Conservation (phyloP, 2,888 invertebrate genomes). For the Lymantria dispar region DNA sequence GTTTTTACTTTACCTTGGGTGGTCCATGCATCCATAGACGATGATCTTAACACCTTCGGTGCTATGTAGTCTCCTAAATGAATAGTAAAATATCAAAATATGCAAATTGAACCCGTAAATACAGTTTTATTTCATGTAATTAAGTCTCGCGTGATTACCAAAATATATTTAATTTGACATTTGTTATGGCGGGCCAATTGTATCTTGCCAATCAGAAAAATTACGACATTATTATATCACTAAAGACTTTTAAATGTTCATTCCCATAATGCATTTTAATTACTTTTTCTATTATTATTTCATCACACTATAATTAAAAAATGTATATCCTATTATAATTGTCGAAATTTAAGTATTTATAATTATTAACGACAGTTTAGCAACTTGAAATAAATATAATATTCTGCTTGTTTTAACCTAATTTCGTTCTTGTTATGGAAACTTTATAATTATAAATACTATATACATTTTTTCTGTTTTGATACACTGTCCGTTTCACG, state of each 20-base stretch:
- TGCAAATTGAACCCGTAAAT: too few species aligned
- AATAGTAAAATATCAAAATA: too few species aligned
- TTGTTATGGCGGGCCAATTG: neutral
- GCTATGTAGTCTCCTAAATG: too few species aligned
- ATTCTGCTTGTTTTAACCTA: constrained; percentile 46
- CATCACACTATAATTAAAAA: constrained; percentile 4
- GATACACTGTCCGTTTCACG: constrained; percentile 52
- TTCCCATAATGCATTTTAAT: constrained; percentile 26
- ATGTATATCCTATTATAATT: neutral
- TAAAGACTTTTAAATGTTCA: constrained; percentile 18
- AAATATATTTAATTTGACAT: too few species aligned
- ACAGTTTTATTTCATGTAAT: too few species aligned
- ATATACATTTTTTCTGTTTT: constrained; percentile 27
- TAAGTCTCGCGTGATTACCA: too few species aligned
- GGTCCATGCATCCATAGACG: too few species aligned
- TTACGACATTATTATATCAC: neutral
- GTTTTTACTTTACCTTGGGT: too few species aligned
- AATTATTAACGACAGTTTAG: constrained; percentile 61
- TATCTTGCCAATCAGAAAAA: constrained; percentile 8
- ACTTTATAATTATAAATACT: constrained; percentile 42
- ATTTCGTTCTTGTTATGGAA: constrained; percentile 61
- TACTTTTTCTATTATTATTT: constrained; percentile 2
- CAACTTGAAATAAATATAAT: constrained; percentile 52
- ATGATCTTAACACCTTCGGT: too few species aligned
- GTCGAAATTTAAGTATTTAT: constrained; percentile 11